Conservation (phyloP, 2,888 invertebrate genomes). For the Serrognathus titanus region DNA sequence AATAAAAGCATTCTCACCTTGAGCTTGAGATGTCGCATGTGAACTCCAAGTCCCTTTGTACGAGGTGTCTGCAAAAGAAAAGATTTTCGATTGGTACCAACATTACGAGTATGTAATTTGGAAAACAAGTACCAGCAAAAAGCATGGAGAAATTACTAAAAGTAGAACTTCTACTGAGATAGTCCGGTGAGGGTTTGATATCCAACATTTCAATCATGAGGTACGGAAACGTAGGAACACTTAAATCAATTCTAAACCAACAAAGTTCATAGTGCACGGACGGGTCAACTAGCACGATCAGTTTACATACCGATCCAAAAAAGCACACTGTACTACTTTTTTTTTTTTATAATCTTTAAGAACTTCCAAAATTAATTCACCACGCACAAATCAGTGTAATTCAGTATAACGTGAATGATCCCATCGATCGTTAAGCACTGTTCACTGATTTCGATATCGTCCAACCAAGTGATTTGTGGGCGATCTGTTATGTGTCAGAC, state of each 20-base stretch:
- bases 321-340: too few relatives aligned
- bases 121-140: conserved; percentile 74
- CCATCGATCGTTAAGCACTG: neutral
- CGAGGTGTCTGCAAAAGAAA: conserved; percentile 71
- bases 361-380: too few relatives aligned
- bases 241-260: too few relatives aligned
- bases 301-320: too few relatives aligned
- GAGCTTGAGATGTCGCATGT: conserved; percentile 71
- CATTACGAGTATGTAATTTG: neutral
- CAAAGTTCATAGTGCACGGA: too few relatives aligned
- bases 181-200: conserved; percentile 89
- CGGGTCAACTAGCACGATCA: too few relatives aligned
- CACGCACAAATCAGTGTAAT: too few relatives aligned
- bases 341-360: too few relatives aligned
- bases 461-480: neutral
- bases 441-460: neutral
- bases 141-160: conserved; percentile 95
- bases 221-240: too few relatives aligned
- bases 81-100: conserved; percentile 3
- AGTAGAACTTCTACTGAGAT: conserved; percentile 86
- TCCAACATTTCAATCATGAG: conserved; percentile 66
- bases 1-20: conserved; percentile 58
- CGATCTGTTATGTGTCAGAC: conserved; percentile 36
- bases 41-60: conserved; percentile 85
- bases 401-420: too few relatives aligned